A percentile compares a stretch with the other conserved stretches of the same genome.
These are phyloP conservation scores for Corvus hawaiiensis DNA, from an alignment of 2,113 vertebrate genomes.

Conservation along the genomic window DNA sequence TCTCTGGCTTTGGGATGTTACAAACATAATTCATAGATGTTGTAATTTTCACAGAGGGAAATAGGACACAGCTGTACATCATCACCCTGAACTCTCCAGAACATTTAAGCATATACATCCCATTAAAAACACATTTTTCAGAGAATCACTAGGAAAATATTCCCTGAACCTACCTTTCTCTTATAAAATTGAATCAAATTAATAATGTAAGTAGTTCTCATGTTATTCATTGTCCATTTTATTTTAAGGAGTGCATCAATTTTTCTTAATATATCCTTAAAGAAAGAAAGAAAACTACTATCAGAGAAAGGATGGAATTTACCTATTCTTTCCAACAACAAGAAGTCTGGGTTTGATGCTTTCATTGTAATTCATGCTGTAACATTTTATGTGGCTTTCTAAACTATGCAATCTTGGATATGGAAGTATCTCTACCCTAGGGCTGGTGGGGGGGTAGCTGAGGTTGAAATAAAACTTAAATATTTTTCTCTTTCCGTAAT, in stretches of 20 bases:
- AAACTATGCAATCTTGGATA: not conserved
- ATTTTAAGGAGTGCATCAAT: not conserved
- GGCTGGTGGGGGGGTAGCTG: not conserved
- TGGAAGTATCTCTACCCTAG: not conserved
- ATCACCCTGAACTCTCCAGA: not conserved
- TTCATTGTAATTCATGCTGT: not conserved
- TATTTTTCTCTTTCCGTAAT: not conserved
- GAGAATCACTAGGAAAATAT: not conserved
- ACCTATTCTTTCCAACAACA: not conserved
- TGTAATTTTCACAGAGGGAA: slow-evolving; percentile 1
- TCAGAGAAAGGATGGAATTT: not conserved
- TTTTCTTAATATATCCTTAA: not conserved
- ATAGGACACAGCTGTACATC: not conserved
- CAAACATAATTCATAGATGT: not conserved
- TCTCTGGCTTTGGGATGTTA: not conserved
- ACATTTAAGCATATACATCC: not conserved
- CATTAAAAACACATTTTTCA: slow-evolving; percentile 39
- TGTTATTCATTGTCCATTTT: not conserved
- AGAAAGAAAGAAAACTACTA: not conserved
- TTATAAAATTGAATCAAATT: slow-evolving; percentile 2
- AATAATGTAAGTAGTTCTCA: slow-evolving; percentile 19
- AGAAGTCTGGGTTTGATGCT: not conserved
- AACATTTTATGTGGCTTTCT: slow-evolving; percentile 1
- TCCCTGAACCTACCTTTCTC: not conserved
- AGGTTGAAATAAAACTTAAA: slow-evolving; percentile 7